Conservation (phyloP, 2,797 vertebrate genomes). For the Adelosebastes latens region DNA sequence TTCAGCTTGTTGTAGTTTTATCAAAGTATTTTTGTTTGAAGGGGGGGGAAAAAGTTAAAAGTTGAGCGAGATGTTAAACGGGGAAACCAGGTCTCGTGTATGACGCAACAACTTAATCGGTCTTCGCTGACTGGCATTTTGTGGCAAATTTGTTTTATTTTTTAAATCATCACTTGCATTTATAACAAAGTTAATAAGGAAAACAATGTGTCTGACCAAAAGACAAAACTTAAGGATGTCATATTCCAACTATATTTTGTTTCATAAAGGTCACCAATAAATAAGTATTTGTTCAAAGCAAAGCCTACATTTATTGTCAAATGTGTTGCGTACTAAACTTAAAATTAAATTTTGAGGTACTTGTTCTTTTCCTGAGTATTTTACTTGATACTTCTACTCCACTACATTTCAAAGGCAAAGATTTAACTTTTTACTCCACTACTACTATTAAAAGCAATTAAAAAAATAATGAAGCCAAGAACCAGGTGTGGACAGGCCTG, state of each 20-base stretch:
- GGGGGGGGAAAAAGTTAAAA: background rate
- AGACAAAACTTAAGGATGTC: background rate
- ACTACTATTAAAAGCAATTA: too few relatives aligned
- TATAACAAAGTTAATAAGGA: background rate
- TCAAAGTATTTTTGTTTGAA: slow-evolving; percentile 22
- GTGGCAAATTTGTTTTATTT: background rate
- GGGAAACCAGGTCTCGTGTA: background rate
- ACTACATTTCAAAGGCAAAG: background rate
- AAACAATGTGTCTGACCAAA: background rate
- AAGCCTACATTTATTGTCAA: background rate
- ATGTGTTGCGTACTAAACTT: background rate
- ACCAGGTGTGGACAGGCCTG: too few relatives aligned
- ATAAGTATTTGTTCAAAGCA: slow-evolving; percentile 30
- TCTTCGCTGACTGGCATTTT: background rate
- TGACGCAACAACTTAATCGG: background rate
- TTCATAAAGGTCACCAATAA: background rate
- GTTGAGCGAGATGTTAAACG: background rate
- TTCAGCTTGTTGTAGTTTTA: slow-evolving; percentile 33
- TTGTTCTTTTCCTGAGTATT: too few relatives aligned
- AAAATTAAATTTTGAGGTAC: too few relatives aligned
- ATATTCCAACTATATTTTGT: slow-evolving; percentile 4
- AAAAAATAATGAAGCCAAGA: too few relatives aligned
- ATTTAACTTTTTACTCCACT: background rate
- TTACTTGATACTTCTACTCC: background rate
- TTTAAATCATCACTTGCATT: background rate